phyloP scores from a whole-genome alignment of 2,113 vertebrate genomes.

The Phyllopteryx taeniolatus region DNA sequence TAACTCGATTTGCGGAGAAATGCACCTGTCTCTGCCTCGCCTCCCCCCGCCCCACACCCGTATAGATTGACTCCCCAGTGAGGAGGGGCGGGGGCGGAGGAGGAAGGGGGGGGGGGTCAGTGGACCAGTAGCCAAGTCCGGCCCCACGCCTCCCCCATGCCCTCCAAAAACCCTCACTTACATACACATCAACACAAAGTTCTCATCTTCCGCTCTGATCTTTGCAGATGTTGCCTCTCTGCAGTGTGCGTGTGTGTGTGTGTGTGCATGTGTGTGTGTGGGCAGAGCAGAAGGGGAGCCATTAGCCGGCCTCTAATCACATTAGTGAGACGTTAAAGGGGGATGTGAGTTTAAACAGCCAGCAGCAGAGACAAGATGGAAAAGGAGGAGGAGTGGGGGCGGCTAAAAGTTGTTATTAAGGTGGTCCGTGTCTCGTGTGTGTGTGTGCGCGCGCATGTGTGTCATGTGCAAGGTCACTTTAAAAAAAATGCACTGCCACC shows the following conservation, averaged over 20 bases:
- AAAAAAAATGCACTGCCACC: background rate
- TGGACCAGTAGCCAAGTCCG: conserved; percentile 16
- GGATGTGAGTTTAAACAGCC: conserved; percentile 77
- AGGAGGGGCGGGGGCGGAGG: background rate
- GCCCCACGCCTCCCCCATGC: conserved; percentile 1
- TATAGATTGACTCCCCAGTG: conserved; percentile 85
- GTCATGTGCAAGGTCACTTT: conserved; percentile 14
- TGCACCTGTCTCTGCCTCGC: conserved; percentile 99
- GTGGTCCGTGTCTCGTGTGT: conserved; percentile 74
- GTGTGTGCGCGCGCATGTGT: background rate
- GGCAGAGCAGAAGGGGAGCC: conserved; percentile 86
- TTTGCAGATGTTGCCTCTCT: conserved; percentile 82
- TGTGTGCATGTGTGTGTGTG: conserved; percentile 92
- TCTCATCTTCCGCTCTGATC: conserved; percentile 53
- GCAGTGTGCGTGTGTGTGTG: conserved; percentile 65
- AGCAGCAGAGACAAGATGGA: conserved; percentile 63
- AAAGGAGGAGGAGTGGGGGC: background rate
- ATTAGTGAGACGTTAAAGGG: conserved; percentile 84
- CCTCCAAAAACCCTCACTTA: conserved; percentile 51
- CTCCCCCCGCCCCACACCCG: conserved; percentile 97
- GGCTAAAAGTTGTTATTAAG: conserved; percentile 76
- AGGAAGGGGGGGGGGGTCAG: conserved; percentile 10
- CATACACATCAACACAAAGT: conserved; percentile 59
- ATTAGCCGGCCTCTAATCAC: conserved; percentile 77
- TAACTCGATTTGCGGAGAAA: conserved; percentile 99